Percentiles rank a stretch among this genome's conserved stretches.
phyloP scores from a whole-genome alignment of 1,140 invertebrate species.

The Bradysia coprophila region DNA sequence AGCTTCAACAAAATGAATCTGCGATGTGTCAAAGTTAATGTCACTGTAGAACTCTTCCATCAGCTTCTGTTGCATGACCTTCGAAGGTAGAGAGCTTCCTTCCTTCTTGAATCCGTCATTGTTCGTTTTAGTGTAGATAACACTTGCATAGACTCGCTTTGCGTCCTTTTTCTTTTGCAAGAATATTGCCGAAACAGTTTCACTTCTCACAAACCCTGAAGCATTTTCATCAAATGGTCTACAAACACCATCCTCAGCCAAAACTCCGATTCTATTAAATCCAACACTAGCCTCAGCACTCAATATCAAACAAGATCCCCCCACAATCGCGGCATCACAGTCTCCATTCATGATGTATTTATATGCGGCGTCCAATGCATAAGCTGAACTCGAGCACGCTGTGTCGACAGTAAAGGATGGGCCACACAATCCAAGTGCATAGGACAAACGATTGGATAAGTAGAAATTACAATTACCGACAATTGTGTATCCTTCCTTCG shows the following conservation, averaged over 20 bases:
- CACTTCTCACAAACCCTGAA: conserved; percentile 39
- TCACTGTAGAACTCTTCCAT: conserved; percentile 32
- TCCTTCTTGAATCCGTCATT: conserved; percentile 30
- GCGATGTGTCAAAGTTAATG: conserved; percentile 27
- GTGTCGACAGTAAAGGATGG: conserved; percentile 75
- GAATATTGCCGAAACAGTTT: conserved; percentile 32
- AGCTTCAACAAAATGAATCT: conserved; percentile 38
- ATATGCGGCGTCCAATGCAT: conserved; percentile 71
- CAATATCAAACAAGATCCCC: conserved; percentile 53
- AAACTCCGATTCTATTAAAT: conserved; percentile 34
- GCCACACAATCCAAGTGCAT: conserved; percentile 44
- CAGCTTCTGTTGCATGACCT: conserved; percentile 29
- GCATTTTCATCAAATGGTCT: conserved; percentile 43
- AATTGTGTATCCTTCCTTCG: conserved; percentile 35
- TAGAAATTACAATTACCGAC: neutral
- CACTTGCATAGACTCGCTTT: conserved; percentile 32
- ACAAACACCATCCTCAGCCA: neutral
- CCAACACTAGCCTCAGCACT: conserved; percentile 63
- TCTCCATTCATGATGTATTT: conserved; percentile 28
- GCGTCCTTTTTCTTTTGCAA: conserved; percentile 31
- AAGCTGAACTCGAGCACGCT: conserved; percentile 79
- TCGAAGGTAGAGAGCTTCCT: conserved; percentile 36
- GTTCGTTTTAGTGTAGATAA: conserved; percentile 29
- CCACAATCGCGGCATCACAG: conserved; percentile 69
- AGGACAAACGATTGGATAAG: conserved; percentile 58